A percentile compares a stretch with the other conserved stretches of the same genome.
These are phyloP conservation scores for Graphium colonna DNA, from an alignment of 2,888 invertebrate species.

Conservation along the genomic window DNA sequence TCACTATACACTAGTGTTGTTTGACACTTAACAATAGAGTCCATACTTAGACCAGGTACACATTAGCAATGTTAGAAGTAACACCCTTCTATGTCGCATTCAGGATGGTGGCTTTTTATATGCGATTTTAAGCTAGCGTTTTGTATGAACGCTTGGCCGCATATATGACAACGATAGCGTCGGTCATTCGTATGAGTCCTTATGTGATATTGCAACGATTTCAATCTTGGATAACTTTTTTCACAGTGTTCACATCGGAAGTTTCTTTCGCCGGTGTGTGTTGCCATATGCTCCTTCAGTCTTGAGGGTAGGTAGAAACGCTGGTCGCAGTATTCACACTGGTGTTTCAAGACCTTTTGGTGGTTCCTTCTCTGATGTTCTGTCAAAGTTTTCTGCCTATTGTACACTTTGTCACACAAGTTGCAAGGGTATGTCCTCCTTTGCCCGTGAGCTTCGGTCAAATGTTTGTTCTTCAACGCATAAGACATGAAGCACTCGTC, in stretches of 20 bases:
- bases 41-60: background rate
- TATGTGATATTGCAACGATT: constrained; percentile 80
- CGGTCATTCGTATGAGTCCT: constrained; percentile 80
- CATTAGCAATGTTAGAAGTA: constrained; percentile 43
- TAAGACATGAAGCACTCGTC: constrained; percentile 73
- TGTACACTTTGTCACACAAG: constrained; percentile 70
- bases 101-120: constrained; percentile 78
- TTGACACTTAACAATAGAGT: background rate
- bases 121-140: constrained; percentile 81
- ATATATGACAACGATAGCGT: constrained; percentile 76
- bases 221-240: constrained; percentile 80
- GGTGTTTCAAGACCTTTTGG: constrained; percentile 69
- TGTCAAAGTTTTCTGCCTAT: constrained; percentile 63
- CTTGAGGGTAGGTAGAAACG: constrained; percentile 70
- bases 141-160: constrained; percentile 80
- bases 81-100: constrained; percentile 64
- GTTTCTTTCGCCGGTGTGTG: constrained; percentile 77
- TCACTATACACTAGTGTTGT: background rate
- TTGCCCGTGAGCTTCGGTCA: constrained; percentile 67
- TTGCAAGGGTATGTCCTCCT: constrained; percentile 67
- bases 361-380: constrained; percentile 69
- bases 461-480: constrained; percentile 63
- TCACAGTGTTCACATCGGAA: constrained; percentile 80
- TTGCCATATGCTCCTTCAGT: constrained; percentile 73
- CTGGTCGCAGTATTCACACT: constrained; percentile 77